These are phyloP conservation scores for Rhinogobio ventralis DNA, from an alignment of 2,797 vertebrate species.

Conservation along the genomic window DNA sequence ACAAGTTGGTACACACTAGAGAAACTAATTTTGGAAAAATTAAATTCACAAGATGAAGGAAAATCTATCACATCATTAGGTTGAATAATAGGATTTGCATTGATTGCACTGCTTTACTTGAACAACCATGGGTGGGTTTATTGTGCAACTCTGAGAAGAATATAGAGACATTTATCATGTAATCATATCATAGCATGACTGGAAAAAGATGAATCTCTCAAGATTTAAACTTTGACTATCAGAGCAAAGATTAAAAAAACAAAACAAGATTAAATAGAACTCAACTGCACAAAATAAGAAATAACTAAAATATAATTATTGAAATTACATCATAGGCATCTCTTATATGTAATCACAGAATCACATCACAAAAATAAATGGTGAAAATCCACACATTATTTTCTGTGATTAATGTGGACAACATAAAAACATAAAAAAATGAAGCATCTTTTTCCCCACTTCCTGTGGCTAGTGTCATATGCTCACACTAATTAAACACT, in stretches of 20 bases:
- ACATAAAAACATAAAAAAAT: neutral
- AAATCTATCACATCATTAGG: neutral
- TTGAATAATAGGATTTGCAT: constrained; percentile 6
- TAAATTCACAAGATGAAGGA: neutral
- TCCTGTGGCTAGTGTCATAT: neutral
- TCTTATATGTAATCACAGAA: neutral
- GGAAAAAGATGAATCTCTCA: constrained; percentile 3
- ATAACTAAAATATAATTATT: neutral
- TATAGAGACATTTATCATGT: constrained; percentile 3
- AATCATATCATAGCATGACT: constrained; percentile 1
- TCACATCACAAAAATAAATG: neutral
- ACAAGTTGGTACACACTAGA: neutral
- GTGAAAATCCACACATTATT: neutral
- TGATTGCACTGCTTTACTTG: neutral
- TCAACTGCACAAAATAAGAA: neutral
- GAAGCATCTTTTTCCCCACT: neutral
- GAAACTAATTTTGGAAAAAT: neutral
- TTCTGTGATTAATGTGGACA: neutral
- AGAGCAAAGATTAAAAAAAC: neutral
- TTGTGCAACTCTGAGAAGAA: neutral
- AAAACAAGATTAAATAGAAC: neutral
- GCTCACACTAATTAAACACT: neutral
- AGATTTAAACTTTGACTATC: constrained; percentile 8
- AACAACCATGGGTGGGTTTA: neutral
- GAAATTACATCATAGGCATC: neutral